Percentiles rank a stretch among this genome's conserved stretches.
Conservation (phyloP, 2,888 invertebrate species). For the Hoplodrina blanda region DNA sequence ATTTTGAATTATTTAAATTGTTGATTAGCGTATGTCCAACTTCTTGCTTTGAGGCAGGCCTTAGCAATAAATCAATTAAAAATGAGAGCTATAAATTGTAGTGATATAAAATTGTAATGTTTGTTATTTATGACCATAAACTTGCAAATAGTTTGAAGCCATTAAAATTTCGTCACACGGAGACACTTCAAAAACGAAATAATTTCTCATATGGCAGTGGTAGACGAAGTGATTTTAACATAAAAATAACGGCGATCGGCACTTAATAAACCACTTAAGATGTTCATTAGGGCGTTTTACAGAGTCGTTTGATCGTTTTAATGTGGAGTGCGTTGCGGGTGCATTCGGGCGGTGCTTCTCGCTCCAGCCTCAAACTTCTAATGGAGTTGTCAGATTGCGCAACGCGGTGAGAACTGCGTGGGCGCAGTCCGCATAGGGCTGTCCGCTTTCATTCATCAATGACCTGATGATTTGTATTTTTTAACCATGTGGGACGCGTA, state of each 20-base stretch:
- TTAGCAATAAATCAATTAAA: slow-evolving; percentile 63
- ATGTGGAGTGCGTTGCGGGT: slow-evolving; percentile 78
- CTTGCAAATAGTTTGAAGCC: slow-evolving; percentile 61
- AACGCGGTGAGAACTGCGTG: slow-evolving; percentile 82
- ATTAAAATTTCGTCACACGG: slow-evolving; percentile 65
- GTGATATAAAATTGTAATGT: slow-evolving; percentile 50
- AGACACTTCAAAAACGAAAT: slow-evolving; percentile 62
- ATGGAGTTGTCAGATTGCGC: slow-evolving; percentile 87
- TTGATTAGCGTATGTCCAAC: slow-evolving; percentile 44
- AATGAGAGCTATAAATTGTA: slow-evolving; percentile 52
- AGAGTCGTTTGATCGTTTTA: slow-evolving; percentile 85
- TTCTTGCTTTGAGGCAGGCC: slow-evolving; percentile 48
- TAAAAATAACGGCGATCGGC: slow-evolving; percentile 88
- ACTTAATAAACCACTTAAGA: slow-evolving; percentile 89
- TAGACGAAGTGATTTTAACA: slow-evolving; percentile 79
- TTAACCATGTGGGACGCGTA: neutral
- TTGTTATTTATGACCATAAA: slow-evolving; percentile 58
- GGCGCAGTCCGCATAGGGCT: slow-evolving; percentile 76
- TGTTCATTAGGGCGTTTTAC: slow-evolving; percentile 85
- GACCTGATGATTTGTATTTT: slow-evolving; percentile 52
- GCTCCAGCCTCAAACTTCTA: slow-evolving; percentile 75
- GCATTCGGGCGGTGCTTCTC: slow-evolving; percentile 67
- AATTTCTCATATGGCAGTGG: slow-evolving; percentile 76
- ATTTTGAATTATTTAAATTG: slow-evolving; percentile 55
- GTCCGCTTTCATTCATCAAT: slow-evolving; percentile 52